Evolutionary conservation across 2,888 invertebrate species (phyloP).

Genomic region (Invenusta paracnida): DNA sequence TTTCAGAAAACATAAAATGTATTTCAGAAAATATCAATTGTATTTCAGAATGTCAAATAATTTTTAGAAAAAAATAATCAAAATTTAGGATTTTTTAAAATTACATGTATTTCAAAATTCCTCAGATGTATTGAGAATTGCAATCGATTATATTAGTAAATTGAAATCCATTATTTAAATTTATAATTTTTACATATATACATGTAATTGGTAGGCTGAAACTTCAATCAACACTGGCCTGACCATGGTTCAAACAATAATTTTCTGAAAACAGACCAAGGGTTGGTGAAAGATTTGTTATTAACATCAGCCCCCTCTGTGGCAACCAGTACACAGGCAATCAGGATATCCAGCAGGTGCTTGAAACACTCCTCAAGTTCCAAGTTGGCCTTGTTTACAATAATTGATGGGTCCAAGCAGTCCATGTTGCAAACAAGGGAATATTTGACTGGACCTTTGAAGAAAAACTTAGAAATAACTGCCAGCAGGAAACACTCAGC

Average conservation of each 20-base stretch:
- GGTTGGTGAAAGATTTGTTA: not conserved
- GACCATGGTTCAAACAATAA: not conserved
- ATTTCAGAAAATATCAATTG: too few relatives aligned
- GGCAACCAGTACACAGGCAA: not conserved
- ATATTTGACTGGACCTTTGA: not conserved
- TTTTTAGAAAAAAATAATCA: too few relatives aligned
- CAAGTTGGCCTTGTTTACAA: not conserved
- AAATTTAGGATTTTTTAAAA: too few relatives aligned
- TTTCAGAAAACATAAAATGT: too few relatives aligned
- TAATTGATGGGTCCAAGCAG: not conserved
- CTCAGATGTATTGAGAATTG: too few relatives aligned
- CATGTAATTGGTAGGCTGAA: too few relatives aligned
- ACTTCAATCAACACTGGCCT: not conserved
- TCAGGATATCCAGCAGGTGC: not conserved
- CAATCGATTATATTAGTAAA: too few relatives aligned
- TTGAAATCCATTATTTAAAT: too few relatives aligned
- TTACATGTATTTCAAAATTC: too few relatives aligned
- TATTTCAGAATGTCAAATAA: too few relatives aligned
- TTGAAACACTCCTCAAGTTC: not conserved
- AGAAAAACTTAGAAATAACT: not conserved
- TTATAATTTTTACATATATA: too few relatives aligned
- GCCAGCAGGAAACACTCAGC: not conserved
- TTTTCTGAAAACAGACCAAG: not conserved
- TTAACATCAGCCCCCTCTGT: not conserved
- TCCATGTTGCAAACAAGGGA: not conserved